Evolutionary conservation across 1,140 invertebrate species (phyloP).

Genomic region (Drosophila nannoptera): DNA sequence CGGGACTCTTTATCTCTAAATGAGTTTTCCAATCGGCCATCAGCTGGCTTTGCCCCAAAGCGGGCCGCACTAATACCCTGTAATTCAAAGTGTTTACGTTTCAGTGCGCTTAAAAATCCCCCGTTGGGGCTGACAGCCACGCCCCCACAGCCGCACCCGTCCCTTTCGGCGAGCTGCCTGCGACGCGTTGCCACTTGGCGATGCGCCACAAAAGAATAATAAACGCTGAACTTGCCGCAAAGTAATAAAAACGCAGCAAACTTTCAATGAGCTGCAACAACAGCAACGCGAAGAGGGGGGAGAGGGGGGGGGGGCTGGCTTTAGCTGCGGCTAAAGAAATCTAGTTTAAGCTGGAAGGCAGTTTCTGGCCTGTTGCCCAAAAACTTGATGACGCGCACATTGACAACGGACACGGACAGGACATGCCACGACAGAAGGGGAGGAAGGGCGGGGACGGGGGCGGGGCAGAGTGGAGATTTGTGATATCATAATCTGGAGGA

Average conservation of each 20-base stretch:
- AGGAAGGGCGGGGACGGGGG: neutral
- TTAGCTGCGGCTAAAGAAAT: constrained; percentile 7
- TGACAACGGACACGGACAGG: constrained; percentile 44
- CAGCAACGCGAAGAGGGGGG: constrained; percentile 14
- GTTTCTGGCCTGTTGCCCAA: constrained; percentile 64
- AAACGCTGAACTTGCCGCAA: constrained; percentile 53
- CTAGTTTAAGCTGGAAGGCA: constrained; percentile 34
- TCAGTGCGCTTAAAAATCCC: constrained; percentile 12
- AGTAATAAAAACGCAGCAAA: constrained; percentile 75
- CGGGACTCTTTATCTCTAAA: neutral
- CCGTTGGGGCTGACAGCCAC: neutral
- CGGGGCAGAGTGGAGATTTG: constrained; percentile 43
- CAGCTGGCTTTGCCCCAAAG: neutral
- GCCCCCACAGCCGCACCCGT: neutral
- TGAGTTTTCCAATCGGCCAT: constrained; percentile 8
- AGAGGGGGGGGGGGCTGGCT: neutral
- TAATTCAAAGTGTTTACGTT: constrained; percentile 14
- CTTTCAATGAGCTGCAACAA: constrained; percentile 70
- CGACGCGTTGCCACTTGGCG: constrained; percentile 27
- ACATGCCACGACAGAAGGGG: neutral
- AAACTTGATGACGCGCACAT: constrained; percentile 60
- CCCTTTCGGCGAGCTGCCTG: no score
- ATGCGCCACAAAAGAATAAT: constrained; percentile 54
- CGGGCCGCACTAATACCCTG: constrained; percentile 23
- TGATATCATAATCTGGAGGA: constrained; percentile 74